phyloP scores from a whole-genome alignment of 2,797 vertebrate genomes.

The Falco rusticolus region DNA sequence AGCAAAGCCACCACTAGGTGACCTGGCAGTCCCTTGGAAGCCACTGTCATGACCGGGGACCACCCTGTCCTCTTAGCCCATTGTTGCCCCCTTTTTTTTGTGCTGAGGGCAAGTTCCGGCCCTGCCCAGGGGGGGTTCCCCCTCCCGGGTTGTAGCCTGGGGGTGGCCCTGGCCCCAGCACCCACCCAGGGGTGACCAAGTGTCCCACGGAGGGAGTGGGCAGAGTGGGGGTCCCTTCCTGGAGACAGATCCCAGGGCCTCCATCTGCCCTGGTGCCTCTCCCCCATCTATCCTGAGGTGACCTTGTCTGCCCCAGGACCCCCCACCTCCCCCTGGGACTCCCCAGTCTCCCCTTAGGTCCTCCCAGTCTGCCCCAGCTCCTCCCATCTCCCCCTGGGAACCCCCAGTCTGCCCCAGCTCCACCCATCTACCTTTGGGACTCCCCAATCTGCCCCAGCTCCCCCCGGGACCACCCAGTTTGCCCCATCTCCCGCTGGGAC shows the following conservation, averaged over 20 bases:
- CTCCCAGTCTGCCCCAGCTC: not conserved
- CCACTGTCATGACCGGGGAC: accelerated
- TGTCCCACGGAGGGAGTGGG: not conserved
- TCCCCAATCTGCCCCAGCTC: not conserved
- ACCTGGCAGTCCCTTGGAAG: accelerated
- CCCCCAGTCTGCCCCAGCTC: not conserved
- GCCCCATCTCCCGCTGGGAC: not conserved
- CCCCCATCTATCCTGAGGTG: not conserved
- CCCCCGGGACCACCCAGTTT: no score
- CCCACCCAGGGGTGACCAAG: not conserved
- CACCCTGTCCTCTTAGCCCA: not conserved
- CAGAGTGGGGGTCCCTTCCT: not conserved
- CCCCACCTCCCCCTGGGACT: not conserved
- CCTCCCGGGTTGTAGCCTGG: not conserved
- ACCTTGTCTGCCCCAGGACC: not conserved
- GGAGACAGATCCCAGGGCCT: not conserved
- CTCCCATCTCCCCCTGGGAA: not conserved
- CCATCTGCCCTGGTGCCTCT: not conserved
- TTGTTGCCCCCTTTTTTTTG: accelerated
- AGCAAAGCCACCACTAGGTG: not conserved
- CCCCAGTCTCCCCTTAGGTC: not conserved
- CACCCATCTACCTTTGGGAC: not conserved
- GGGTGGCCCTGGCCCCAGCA: not conserved
- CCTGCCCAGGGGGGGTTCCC: not conserved
- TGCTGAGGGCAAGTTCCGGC: accelerated